Evolutionary conservation across 37 sponge, comb jelly and placozoan genomes (phyloP), one percentile per base, ranked within the genome.

Genomic region (Beroe ovata): DNA sequence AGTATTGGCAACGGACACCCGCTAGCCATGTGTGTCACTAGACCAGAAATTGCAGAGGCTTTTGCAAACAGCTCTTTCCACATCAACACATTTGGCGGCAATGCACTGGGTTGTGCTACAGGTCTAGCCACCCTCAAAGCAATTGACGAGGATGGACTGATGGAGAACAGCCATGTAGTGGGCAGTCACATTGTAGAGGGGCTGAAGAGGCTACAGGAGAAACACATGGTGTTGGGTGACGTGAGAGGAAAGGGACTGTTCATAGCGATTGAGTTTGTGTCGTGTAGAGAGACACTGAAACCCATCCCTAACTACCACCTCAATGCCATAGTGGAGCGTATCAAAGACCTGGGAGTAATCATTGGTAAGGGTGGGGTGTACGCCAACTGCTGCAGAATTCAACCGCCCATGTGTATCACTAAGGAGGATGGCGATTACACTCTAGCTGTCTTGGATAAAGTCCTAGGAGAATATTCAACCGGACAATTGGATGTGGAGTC

Each of bases 1-100:
- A 88, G 60, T 0, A 95, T 95, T 60, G 97, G 92, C 25, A 97
- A 94, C 92, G 97, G 97, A 16, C 95, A 91, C 60, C 97, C 97
- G 18, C 40, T 97, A 89, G 95, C 90, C 20, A 95, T 95, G 30
- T 92, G 94, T 30, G 93, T 95, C 30, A 97, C 97, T 29, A 94
- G 93, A 77, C 36, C 91, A 92, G 96, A 94, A 90, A 94, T 97
- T 88, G 95, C 95, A 21, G 39, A 71, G 60, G 72, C 91, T 0
- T 64, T 97, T 89, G 60, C 92, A 19, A 88, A 88, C 29, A 62
- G 64, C 33, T 91, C 97, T 3, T 61, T 94, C 0, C 94, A 97
- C 90, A 93, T 95, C 93, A 97, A 97, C 90, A 97, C 97, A 20
- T 97, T 91, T 60, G 97, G 97, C 22, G 97, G 97, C 0, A 97